Conservation (phyloP, 2,888 invertebrate species). For the Calameuta filiformis region DNA sequence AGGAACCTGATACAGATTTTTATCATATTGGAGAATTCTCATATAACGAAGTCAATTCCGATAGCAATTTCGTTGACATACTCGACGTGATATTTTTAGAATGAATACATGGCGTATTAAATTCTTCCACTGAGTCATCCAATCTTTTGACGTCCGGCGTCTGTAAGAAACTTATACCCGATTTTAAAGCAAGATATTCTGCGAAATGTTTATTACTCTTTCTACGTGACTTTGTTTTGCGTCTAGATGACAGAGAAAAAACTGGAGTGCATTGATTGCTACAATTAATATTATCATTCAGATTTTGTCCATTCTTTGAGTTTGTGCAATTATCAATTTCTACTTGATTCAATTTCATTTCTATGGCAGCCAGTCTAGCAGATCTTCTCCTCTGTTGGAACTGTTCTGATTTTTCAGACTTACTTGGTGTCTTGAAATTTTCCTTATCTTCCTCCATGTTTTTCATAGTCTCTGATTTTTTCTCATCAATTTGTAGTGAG, state of each 20-base stretch:
- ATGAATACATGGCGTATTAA: background rate
- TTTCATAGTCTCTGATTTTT: background rate
- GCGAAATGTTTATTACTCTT: slow-evolving; percentile 19
- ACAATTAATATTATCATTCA: background rate
- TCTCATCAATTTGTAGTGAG: slow-evolving; percentile 10
- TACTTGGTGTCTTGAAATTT: background rate
- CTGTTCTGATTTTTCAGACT: slow-evolving; percentile 4
- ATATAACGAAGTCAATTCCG: background rate
- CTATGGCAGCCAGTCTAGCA: slow-evolving; percentile 27
- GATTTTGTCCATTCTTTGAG: slow-evolving; percentile 18
- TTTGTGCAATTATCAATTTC: slow-evolving; percentile 23
- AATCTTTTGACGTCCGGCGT: slow-evolving; percentile 39
- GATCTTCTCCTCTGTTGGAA: slow-evolving; percentile 20
- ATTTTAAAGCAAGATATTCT: slow-evolving; percentile 43
- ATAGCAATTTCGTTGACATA: background rate
- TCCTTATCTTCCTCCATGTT: background rate
- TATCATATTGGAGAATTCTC: background rate
- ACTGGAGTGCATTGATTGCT: background rate
- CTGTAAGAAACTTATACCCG: slow-evolving; percentile 37
- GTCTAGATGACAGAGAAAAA: background rate
- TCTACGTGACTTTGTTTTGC: background rate
- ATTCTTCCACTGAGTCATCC: background rate
- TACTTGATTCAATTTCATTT: background rate
- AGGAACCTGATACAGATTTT: background rate
- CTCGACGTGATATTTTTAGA: background rate